Conservation (phyloP, 2,797 vertebrate genomes). For the Aratinga solstitialis region DNA sequence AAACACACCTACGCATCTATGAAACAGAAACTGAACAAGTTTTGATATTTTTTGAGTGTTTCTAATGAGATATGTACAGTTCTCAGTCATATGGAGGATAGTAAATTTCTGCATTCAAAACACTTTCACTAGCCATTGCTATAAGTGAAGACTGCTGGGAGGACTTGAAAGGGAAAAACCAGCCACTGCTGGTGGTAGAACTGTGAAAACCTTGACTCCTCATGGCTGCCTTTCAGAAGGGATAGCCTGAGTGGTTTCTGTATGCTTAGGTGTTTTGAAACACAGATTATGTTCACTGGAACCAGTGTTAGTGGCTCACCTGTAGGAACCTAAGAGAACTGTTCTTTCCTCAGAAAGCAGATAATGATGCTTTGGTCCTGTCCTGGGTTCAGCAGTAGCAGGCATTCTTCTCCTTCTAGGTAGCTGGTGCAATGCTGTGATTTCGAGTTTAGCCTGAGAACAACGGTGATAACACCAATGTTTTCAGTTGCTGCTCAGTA, state of each 20-base stretch:
- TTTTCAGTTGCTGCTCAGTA: neutral
- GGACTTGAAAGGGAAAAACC: neutral
- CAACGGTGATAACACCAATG: neutral
- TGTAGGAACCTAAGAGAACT: neutral
- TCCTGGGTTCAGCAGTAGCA: neutral
- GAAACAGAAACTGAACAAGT: neutral
- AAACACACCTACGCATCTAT: neutral
- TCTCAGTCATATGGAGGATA: neutral
- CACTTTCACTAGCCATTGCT: neutral
- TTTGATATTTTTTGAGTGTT: neutral
- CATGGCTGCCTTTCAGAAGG: rapidly evolving
- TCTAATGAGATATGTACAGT: neutral
- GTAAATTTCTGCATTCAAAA: neutral
- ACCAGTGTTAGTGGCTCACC: neutral
- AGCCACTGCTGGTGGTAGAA: neutral
- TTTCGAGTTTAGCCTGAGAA: neutral
- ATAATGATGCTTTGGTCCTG: neutral
- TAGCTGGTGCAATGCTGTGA: neutral
- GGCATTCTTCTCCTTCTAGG: neutral
- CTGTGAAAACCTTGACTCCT: neutral
- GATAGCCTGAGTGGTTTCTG: neutral
- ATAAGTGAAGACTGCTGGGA: neutral
- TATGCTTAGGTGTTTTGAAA: neutral
- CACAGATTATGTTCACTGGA: neutral
- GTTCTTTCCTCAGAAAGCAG: neutral